phyloP scores from a whole-genome alignment of 2,888 invertebrate species.

The Prenolepis imparis region DNA sequence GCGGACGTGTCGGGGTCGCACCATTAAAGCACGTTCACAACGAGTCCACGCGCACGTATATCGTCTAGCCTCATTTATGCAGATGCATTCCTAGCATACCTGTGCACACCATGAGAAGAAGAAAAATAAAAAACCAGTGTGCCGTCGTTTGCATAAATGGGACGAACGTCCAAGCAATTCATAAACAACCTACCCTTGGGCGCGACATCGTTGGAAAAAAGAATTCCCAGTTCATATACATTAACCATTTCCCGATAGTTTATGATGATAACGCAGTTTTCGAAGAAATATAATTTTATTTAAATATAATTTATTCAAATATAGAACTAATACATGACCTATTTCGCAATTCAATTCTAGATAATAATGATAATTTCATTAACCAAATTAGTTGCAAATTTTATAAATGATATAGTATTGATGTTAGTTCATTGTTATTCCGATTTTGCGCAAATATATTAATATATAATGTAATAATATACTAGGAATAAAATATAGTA shows the following conservation, averaged over 20 bases:
- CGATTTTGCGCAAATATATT: not conserved
- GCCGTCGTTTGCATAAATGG: constrained; percentile 18
- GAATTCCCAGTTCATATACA: not conserved
- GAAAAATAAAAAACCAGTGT: not conserved
- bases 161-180: constrained; percentile 1
- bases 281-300: not conserved
- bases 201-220: not conserved
- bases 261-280: not conserved
- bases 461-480: not conserved
- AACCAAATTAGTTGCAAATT: not conserved
- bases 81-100: constrained; percentile 54
- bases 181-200: not conserved
- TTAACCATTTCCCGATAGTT: not conserved
- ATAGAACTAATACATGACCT: not conserved
- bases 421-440: not conserved
- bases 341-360: not conserved
- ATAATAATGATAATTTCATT: constrained; percentile 12
- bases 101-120: not conserved
- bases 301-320: too few relatives aligned
- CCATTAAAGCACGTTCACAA: constrained; percentile 73
- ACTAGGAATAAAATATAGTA: too few relatives aligned
- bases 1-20: constrained; percentile 70
- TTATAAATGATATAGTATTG: not conserved
- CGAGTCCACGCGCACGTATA: constrained; percentile 60
- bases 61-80: constrained; percentile 70